Conservation (phyloP, 2,888 invertebrate species). For the Callimorpha dominula region DNA sequence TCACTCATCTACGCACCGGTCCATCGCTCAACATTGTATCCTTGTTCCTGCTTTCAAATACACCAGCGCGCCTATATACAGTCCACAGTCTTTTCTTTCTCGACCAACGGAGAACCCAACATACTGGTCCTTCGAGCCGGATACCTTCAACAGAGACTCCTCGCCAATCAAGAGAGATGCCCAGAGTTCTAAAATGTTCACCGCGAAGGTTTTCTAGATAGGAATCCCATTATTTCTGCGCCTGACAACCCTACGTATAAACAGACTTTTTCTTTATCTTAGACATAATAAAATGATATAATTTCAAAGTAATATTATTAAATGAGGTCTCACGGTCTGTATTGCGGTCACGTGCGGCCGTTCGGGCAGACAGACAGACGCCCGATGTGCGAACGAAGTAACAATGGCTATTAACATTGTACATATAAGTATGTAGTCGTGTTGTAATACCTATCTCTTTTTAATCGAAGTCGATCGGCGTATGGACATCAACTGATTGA, state of each 20-base stretch:
- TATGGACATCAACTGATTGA: background rate
- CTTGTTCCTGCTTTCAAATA: too few relatives aligned
- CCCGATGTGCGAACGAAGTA: conserved; percentile 40
- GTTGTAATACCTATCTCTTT: conserved; percentile 37
- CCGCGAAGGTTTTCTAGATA: too few relatives aligned
- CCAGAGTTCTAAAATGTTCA: too few relatives aligned
- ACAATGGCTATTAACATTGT: conserved; percentile 48
- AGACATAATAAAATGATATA: conserved; percentile 34
- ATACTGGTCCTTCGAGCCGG: too few relatives aligned
- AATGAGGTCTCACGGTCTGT: conserved; percentile 32
- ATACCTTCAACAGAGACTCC: too few relatives aligned
- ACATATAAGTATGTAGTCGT: conserved; percentile 40
- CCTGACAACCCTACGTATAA: background rate
- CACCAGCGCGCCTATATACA: too few relatives aligned
- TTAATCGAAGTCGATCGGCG: conserved; percentile 17
- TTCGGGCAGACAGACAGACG: conserved; percentile 43
- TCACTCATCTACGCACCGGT: too few relatives aligned
- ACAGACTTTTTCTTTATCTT: conserved; percentile 21
- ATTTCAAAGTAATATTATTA: conserved; percentile 33
- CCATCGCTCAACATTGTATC: too few relatives aligned
- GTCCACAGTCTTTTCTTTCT: too few relatives aligned
- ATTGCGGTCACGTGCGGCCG: conserved; percentile 45
- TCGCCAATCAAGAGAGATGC: too few relatives aligned
- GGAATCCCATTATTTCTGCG: background rate
- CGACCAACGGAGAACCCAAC: too few relatives aligned